These are phyloP conservation scores for Tromatobia lineatoria DNA, from an alignment of 2,888 invertebrate genomes.

Conservation along the genomic window DNA sequence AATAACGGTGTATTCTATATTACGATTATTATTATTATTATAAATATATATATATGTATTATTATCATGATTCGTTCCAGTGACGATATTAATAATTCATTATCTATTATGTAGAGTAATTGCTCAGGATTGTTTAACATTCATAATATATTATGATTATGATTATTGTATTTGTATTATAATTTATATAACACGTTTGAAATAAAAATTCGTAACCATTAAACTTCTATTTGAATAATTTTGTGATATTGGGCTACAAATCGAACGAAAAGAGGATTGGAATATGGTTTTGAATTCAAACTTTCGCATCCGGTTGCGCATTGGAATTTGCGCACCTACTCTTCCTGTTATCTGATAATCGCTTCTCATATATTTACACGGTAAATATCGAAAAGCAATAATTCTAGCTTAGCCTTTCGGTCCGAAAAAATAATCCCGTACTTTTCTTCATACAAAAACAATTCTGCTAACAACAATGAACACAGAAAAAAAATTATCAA, in stretches of 20 bases:
- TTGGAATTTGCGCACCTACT: too few species aligned
- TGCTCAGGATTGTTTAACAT: constrained; percentile 84
- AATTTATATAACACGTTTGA: constrained; percentile 84
- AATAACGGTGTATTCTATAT: constrained; percentile 67
- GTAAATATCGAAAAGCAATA: neutral
- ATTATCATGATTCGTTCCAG: constrained; percentile 66
- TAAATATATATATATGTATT: constrained; percentile 67
- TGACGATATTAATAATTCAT: constrained; percentile 76
- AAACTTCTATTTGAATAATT: neutral
- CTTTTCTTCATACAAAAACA: too few species aligned
- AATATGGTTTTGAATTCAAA: neutral
- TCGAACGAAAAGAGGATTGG: neutral
- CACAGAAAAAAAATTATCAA: too few species aligned
- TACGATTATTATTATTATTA: constrained; percentile 41
- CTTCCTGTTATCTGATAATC: neutral
- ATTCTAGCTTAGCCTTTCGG: neutral
- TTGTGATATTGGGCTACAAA: neutral
- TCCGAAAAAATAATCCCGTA: neutral
- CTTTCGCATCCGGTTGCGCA: neutral
- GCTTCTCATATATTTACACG: neutral
- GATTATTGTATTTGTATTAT: constrained; percentile 83
- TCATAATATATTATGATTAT: constrained; percentile 83
- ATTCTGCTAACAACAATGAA: too few species aligned
- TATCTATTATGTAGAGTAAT: constrained; percentile 83
- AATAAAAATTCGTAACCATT: constrained; percentile 77